Conservation (phyloP, 2,797 vertebrate species). For the Cyprinodon diabolis region DNA sequence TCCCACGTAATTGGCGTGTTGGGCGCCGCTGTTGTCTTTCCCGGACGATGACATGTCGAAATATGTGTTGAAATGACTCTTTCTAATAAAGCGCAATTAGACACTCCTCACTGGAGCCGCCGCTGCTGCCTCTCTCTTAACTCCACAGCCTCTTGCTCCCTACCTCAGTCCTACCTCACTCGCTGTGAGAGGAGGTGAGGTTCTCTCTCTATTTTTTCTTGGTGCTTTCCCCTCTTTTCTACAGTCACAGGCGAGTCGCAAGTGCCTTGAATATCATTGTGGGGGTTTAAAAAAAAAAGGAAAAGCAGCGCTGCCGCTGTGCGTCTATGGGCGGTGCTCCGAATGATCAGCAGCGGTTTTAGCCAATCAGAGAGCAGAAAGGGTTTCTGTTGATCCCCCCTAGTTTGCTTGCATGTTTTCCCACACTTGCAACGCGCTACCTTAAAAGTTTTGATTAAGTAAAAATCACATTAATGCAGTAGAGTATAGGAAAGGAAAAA, state of each 20-base stretch:
- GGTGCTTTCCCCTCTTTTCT: conserved; percentile 55
- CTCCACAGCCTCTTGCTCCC: conserved; percentile 29
- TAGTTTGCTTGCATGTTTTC: conserved; percentile 57
- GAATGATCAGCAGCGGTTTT: conserved; percentile 61
- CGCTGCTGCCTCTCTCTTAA: conserved; percentile 30
- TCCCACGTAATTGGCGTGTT: conserved; percentile 99
- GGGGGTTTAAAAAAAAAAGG: conserved; percentile 17
- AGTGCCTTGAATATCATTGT: conserved; percentile 78
- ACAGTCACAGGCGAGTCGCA: conserved; percentile 76
- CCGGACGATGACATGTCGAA: conserved; percentile 94
- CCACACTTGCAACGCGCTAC: conserved; percentile 8
- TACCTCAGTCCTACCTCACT: conserved; percentile 57
- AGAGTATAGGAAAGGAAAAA: neutral
- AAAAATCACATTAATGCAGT: no score
- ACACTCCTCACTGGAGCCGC: conserved; percentile 70
- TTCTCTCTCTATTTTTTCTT: conserved; percentile 51
- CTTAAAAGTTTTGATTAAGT: neutral
- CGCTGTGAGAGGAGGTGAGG: conserved; percentile 68
- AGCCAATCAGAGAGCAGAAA: conserved; percentile 49
- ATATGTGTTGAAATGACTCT: conserved; percentile 64
- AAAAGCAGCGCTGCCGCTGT: conserved; percentile 70
- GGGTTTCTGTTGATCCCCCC: conserved; percentile 32
- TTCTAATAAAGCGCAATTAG: conserved; percentile 66
- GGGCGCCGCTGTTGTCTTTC: conserved; percentile 96
- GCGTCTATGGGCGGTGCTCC: conserved; percentile 75